Percentiles rank a stretch among this genome's conserved stretches.
Conservation (phyloP, 2,113 vertebrate genomes). For the Sapajus apella region DNA sequence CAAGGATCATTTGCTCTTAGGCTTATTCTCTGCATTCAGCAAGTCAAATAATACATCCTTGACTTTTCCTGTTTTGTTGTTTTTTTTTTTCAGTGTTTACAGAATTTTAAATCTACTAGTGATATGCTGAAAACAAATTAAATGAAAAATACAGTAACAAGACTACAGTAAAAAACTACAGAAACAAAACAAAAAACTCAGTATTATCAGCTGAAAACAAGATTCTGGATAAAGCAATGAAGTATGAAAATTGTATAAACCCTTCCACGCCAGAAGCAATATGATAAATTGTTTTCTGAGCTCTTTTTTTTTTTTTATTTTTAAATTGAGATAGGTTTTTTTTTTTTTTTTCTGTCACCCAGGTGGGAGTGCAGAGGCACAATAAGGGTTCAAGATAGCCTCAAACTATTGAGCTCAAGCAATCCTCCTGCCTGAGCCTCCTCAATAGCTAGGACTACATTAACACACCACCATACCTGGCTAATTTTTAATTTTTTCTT, state of each 20-base stretch:
- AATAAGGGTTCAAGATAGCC: no score
- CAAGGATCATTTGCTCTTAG: background rate
- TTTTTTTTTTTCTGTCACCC: no score
- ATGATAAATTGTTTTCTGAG: background rate
- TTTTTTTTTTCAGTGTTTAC: background rate
- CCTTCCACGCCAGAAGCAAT: background rate
- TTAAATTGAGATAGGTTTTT: no score
- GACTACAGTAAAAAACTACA: background rate
- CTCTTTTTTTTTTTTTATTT: no score
- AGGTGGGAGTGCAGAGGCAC: no score
- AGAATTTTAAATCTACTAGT: background rate
- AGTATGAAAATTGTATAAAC: slow-evolving; percentile 19
- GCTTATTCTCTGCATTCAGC: background rate
- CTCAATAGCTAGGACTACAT: no score
- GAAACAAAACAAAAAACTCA: background rate
- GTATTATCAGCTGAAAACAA: background rate
- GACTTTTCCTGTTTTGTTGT: background rate
- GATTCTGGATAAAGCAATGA: background rate
- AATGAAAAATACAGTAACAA: background rate
- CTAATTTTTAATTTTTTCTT: no score
- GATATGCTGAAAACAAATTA: background rate
- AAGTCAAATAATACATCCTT: background rate
- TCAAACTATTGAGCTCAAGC: no score
- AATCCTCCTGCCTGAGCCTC: no score
- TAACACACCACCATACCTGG: no score